These are phyloP conservation scores for Pomatorhinus ruficollis DNA, from an alignment of 2,113 vertebrate species.

Conservation along the genomic window DNA sequence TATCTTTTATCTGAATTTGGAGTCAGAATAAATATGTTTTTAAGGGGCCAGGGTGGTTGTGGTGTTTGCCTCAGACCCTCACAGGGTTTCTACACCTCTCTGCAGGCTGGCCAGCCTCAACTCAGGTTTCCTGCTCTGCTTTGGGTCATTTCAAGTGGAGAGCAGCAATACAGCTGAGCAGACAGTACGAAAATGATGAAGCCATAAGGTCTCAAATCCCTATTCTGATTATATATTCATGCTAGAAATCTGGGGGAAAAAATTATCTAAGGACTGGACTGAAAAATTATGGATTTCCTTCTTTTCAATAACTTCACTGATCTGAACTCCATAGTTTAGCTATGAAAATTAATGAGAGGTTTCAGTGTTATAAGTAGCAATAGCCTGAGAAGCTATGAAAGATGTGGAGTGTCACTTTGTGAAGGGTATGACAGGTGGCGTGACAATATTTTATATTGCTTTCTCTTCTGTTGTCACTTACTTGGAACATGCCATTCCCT, in stretches of 20 bases:
- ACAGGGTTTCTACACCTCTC: neutral
- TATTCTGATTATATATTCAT: neutral
- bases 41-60: accelerated
- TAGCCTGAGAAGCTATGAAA: neutral
- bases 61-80: neutral
- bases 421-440: neutral
- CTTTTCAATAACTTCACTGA: neutral
- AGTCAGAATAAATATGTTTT: neutral
- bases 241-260: neutral
- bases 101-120: neutral
- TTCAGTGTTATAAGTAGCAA: neutral
- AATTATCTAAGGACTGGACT: neutral
- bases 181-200: neutral
- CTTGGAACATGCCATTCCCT: neutral
- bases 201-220: neutral
- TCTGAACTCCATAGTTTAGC: neutral
- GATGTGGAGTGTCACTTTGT: neutral
- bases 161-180: neutral
- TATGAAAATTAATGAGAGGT: neutral
- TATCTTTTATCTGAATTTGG: neutral
- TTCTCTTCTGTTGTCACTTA: neutral
- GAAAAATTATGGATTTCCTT: neutral
- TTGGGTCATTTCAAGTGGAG: neutral
- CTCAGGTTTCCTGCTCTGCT: neutral
- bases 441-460: neutral